A percentile compares a stretch with the other conserved stretches of the same genome.
Conservation (phyloP, 2,113 vertebrate species). For the Chlamydotis undulata region DNA sequence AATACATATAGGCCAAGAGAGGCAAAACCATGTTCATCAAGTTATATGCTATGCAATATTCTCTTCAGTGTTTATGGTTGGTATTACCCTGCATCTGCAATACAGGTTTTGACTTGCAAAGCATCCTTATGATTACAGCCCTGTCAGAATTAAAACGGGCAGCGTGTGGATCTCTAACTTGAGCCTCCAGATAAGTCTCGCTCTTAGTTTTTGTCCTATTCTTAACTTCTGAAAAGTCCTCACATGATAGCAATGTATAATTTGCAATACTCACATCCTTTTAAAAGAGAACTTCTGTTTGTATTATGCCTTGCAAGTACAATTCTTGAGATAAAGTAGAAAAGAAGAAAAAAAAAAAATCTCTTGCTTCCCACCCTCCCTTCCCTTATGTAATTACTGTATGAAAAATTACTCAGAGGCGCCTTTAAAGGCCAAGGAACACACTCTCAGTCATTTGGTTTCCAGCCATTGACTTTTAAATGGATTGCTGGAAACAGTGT, state of each 20-base stretch:
- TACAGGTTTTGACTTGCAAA: background rate
- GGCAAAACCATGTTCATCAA: background rate
- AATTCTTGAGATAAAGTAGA: background rate
- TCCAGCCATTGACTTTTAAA: slow-evolving; percentile 38
- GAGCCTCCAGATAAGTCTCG: background rate
- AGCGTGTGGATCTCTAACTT: background rate
- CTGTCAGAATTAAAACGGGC: background rate
- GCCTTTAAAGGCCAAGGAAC: slow-evolving; percentile 33
- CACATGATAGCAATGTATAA: background rate
- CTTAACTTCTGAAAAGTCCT: background rate
- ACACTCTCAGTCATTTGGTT: slow-evolving; percentile 9
- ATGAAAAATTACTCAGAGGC: slow-evolving; percentile 38
- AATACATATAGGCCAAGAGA: background rate
- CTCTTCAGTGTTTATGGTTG: background rate
- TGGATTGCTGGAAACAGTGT: background rate
- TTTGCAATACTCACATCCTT: background rate
- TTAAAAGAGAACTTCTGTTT: background rate
- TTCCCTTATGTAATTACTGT: background rate
- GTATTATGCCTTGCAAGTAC: background rate
- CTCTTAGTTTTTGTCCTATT: background rate
- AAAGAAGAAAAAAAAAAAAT: background rate
- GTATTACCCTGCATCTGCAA: background rate
- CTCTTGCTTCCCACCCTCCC: background rate
- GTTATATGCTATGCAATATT: background rate
- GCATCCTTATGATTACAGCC: background rate